phyloP scores from a whole-genome alignment of 2,797 vertebrate genomes.

The Alauda arvensis region DNA sequence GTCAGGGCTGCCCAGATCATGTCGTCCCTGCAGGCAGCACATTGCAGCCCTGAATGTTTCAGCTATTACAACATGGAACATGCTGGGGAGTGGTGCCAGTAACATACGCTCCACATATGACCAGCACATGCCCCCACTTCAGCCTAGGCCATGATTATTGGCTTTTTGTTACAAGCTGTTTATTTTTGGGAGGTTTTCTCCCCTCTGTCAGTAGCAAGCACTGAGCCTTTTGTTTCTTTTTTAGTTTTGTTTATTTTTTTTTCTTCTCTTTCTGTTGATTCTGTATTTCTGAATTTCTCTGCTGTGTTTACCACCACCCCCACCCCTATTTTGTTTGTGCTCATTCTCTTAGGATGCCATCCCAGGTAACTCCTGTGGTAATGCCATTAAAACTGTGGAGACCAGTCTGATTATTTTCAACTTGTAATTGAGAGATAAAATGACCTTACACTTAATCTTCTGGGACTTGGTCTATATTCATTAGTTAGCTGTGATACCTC shows the following conservation, averaged over 20 bases:
- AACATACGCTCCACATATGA: constrained; percentile 51
- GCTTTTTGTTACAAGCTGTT: constrained; percentile 38
- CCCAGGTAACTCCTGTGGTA: background rate
- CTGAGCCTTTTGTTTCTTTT: background rate
- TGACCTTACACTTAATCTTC: background rate
- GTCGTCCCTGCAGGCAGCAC: constrained; percentile 48
- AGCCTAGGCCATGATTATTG: background rate
- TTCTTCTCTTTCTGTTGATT: background rate
- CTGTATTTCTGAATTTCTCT: background rate
- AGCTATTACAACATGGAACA: constrained; percentile 47
- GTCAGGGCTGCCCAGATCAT: constrained; percentile 48
- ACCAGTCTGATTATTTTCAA: background rate
- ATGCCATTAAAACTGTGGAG: background rate
- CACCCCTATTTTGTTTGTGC: background rate
- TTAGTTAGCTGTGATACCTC: background rate
- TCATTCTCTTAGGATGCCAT: background rate
- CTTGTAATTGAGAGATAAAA: background rate
- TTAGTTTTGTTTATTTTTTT: background rate
- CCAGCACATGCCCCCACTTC: constrained; percentile 35
- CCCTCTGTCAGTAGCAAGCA: background rate
- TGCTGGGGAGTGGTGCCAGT: constrained; percentile 21
- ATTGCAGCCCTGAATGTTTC: constrained; percentile 32
- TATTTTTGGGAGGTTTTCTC: background rate
- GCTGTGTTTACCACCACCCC: background rate
- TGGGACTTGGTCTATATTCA: background rate